A percentile compares a stretch with the other conserved stretches of the same genome.
These are phyloP conservation scores for Platysteira castanea DNA, from an alignment of 2,113 vertebrate genomes.

Conservation along the genomic window DNA sequence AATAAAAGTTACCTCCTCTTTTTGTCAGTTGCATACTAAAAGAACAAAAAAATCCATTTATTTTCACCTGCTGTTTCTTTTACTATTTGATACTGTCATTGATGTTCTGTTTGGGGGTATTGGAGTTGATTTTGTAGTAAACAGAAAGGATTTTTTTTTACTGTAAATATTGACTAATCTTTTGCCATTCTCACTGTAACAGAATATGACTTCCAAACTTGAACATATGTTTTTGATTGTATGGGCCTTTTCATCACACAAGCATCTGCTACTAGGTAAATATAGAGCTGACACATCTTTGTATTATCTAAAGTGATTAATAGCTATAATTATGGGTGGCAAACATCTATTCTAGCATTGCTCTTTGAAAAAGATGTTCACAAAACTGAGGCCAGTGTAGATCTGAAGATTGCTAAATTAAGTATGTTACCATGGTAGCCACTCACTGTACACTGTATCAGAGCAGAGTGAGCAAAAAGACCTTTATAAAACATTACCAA, in stretches of 20 bases:
- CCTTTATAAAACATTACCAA: background rate
- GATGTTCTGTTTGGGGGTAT: background rate
- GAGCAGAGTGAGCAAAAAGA: background rate
- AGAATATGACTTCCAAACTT: background rate
- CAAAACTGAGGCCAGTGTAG: background rate
- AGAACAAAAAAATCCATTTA: background rate
- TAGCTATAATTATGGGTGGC: background rate
- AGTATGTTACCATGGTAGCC: background rate
- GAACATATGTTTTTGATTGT: background rate
- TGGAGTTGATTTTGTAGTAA: background rate
- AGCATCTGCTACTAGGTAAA: background rate
- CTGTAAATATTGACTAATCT: background rate
- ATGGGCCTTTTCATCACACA: background rate
- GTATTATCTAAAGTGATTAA: slow-evolving; percentile 4
- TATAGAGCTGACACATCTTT: background rate
- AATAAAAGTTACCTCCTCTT: background rate
- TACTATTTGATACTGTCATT: background rate
- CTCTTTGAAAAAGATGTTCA: background rate
- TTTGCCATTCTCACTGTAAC: background rate
- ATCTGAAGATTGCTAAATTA: background rate
- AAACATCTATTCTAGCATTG: background rate
- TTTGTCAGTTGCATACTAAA: background rate
- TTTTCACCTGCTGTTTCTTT: background rate
- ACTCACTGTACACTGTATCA: background rate
- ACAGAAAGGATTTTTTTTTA: background rate